Conservation (phyloP, 1,140 invertebrate species). For the Zaprionus tsacasi region DNA sequence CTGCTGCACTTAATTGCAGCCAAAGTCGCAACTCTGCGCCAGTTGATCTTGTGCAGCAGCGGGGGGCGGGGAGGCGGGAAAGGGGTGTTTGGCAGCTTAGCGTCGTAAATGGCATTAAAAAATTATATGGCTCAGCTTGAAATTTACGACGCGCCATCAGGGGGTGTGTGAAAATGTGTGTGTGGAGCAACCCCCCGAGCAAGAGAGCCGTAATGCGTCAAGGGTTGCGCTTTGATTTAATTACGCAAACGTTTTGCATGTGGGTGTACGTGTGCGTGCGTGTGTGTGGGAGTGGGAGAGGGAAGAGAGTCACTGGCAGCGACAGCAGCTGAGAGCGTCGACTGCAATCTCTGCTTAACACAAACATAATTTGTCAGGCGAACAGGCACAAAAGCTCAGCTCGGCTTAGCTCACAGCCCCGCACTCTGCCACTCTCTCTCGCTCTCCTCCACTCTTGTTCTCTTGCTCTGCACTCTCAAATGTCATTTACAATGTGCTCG, state of each 20-base stretch:
- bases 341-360: slow-evolving; percentile 21
- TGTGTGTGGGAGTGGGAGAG: not conserved
- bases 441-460: not conserved
- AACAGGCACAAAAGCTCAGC: slow-evolving; percentile 17
- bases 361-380: slow-evolving; percentile 61
- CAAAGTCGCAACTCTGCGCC: slow-evolving; percentile 46
- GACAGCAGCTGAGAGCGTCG: not conserved
- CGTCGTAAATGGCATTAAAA: slow-evolving; percentile 42
- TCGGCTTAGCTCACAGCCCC: slow-evolving; percentile 16
- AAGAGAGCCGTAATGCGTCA: slow-evolving; percentile 17
- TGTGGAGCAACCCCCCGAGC: not conserved
- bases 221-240: slow-evolving; percentile 53
- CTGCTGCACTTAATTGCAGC: slow-evolving; percentile 61
- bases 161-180: slow-evolving; percentile 33
- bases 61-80: not conserved
- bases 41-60: slow-evolving; percentile 32
- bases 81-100: slow-evolving; percentile 38
- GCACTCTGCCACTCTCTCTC: slow-evolving; percentile 18
- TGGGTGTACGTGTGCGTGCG: not conserved
- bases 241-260: slow-evolving; percentile 51
- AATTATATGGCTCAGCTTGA: slow-evolving; percentile 38
- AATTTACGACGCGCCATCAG: slow-evolving; percentile 18
- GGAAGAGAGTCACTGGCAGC: not conserved
- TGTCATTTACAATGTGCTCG: slow-evolving; percentile 74
- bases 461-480: slow-evolving; percentile 36